phyloP scores from a whole-genome alignment of 2,797 vertebrate genomes.

The Linurgus olivaceus region DNA sequence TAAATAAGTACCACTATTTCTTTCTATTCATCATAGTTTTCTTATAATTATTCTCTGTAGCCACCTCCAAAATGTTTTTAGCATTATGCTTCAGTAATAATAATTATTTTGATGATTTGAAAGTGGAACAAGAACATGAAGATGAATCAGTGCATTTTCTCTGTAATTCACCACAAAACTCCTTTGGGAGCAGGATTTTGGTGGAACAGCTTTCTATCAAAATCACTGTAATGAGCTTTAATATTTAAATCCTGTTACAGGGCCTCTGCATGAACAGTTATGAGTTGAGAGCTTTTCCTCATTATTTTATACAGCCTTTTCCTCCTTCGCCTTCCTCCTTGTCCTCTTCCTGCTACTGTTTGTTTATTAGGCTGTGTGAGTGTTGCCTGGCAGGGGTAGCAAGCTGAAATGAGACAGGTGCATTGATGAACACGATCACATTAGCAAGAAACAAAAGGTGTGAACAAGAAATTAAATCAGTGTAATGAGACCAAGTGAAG shows the following conservation, averaged over 20 bases:
- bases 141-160: background rate
- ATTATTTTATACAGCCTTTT: background rate
- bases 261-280: background rate
- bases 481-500: background rate
- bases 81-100: background rate
- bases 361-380: background rate
- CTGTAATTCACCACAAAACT: background rate
- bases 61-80: background rate
- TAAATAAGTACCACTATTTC: background rate
- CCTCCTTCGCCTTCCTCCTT: background rate
- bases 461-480: background rate
- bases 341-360: background rate
- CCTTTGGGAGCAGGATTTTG: background rate
- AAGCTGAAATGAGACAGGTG: background rate
- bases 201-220: background rate
- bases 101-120: background rate
- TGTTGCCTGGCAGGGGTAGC: background rate
- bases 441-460: background rate
- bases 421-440: background rate
- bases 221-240: background rate
- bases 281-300: background rate
- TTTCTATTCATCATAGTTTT: background rate
- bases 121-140: background rate
- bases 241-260: conserved; percentile 9
- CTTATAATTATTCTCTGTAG: background rate